Evolutionary conservation across 1,140 invertebrate genomes (phyloP).

Genomic region (Drosophila orena): DNA sequence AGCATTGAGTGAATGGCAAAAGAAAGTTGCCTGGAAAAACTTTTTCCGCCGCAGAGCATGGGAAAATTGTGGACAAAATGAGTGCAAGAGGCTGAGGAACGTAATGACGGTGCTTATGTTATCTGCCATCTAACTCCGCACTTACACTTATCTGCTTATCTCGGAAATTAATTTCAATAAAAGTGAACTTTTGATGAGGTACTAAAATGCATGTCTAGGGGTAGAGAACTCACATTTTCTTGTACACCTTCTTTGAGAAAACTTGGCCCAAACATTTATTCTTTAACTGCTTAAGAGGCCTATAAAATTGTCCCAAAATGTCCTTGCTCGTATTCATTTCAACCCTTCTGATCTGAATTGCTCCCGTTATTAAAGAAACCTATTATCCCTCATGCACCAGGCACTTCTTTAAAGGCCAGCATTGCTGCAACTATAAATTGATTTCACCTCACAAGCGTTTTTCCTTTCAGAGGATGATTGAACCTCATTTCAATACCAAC

Average conservation of each 20-base stretch:
- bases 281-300: no score
- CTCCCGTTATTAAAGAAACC: no score
- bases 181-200: slow-evolving; percentile 18
- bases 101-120: slow-evolving; percentile 35
- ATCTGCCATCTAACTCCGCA: slow-evolving; percentile 31
- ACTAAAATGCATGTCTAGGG: neutral
- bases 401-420: neutral
- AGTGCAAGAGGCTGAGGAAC: slow-evolving; percentile 8
- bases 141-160: slow-evolving; percentile 28
- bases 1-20: slow-evolving; percentile 5
- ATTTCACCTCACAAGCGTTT: neutral
- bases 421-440: neutral
- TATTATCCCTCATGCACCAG: no score
- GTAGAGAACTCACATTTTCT: no score
- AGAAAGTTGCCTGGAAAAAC: slow-evolving; percentile 34
- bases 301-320: no score
- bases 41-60: slow-evolving; percentile 10
- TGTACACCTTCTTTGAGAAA: neutral
- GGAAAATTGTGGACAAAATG: neutral
- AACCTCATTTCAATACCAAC: slow-evolving; percentile 25
- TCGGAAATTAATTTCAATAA: slow-evolving; percentile 26
- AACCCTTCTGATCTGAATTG: no score
- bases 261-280: no score
- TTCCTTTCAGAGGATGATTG: neutral
- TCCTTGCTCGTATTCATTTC: no score